Base-by-base conservation (phyloP, 2,888 invertebrate genomes). In the Xylota sylvarum region DNA sequence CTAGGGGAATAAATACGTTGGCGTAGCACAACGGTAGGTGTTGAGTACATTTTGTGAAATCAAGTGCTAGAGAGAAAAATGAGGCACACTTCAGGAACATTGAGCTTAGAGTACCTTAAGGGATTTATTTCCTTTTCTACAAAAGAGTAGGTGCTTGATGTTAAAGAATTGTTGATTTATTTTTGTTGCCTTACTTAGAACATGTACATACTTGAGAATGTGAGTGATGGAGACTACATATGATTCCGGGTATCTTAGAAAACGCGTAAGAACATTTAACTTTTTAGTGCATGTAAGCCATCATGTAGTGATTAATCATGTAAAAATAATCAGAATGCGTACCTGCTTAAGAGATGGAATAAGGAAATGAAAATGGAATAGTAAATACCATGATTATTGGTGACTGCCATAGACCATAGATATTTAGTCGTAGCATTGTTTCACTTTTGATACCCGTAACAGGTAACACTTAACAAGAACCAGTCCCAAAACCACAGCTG, bases 11-110 rank as follows among this genome's bases (percentile, higher is more conserved):
- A 27, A 3, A 50, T 12, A 23, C 10, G 10, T 23, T n/a, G 52
- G 30, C 27, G 27, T n/a, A n/a, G 30, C 6, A 23, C 19, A n/a
- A 12, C 3, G 19, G 23, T 37, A 40, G 60, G 40, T 60, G 60
- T 60, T 19, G 23, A 40, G 23, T 19, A 40, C 12, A 40, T 23
- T 40, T 40, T 60, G 40, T 12, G 23, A 40, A 40, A 60, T 60
- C 23, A 60, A 60, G n/a, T 40, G 40, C 23, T 23, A 60, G 6
- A n/a, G 23, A 60, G 60, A 40, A 17, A 60, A 60, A 19, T 17
- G 55, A 56, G 35, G 9, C n/a, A 9, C 35, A 35, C 56, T 56
- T 56, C 52, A 52, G 14, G 0, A 30, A 35, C 56, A 56, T 50
- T 52, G 52, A 32, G 5, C 30, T 35, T 17, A 35, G 35, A 56